Conservation (phyloP, 2,113 vertebrate species). For the Ciconia boyciana region DNA sequence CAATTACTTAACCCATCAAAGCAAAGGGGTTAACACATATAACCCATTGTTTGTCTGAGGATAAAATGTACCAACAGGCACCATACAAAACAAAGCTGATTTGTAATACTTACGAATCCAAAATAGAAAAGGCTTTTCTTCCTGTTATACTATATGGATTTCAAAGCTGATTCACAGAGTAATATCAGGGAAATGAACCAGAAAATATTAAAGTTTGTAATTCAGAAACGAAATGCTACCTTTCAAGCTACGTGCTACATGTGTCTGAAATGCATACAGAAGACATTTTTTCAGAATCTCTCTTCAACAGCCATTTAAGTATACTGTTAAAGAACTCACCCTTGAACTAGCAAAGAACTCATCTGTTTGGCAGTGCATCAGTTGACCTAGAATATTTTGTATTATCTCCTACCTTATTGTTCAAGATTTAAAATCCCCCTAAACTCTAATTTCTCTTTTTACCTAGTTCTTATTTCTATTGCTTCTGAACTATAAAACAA, state of each 20-base stretch:
- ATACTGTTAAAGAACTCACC: not conserved
- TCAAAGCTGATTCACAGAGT: not conserved
- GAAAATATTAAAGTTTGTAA: not conserved
- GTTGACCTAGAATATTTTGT: not conserved
- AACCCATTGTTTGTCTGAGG: not conserved
- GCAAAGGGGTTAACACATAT: not conserved
- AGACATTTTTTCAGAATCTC: not conserved
- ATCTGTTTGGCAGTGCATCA: not conserved
- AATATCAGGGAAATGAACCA: not conserved
- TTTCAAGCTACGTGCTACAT: not conserved
- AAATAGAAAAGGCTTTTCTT: not conserved
- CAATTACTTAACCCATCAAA: not conserved
- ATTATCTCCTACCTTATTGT: not conserved
- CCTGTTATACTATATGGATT: not conserved
- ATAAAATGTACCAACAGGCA: slow-evolving; percentile 17
- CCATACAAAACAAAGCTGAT: not conserved
- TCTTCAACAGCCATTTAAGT: not conserved
- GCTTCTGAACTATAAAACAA: not conserved
- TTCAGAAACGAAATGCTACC: not conserved
- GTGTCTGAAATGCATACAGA: not conserved
- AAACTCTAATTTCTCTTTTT: not conserved
- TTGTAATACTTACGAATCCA: not conserved
- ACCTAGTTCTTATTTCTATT: not conserved
- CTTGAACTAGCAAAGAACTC: not conserved
- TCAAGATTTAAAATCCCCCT: not conserved